Conservation (phyloP, 2,113 vertebrate genomes). For the Tragulus kanchil region DNA sequence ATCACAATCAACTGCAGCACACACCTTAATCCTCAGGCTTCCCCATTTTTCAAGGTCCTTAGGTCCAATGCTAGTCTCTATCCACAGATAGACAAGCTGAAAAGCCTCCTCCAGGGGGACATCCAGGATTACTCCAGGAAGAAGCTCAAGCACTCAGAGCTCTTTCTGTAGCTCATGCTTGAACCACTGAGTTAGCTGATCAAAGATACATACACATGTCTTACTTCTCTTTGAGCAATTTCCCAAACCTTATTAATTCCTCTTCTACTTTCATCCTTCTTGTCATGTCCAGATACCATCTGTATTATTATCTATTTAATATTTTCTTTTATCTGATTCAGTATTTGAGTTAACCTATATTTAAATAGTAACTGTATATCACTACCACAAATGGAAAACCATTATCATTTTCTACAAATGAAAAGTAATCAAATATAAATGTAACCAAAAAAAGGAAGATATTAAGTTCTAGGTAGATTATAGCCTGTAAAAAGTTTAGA, state of each 20-base stretch:
- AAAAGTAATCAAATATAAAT: constrained; percentile 17
- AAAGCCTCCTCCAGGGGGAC: background rate
- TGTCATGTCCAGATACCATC: background rate
- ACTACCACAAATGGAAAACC: background rate
- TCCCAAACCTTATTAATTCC: background rate
- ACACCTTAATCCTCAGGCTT: background rate
- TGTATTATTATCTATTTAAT: background rate
- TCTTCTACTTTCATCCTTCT: background rate
- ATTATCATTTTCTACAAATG: constrained; percentile 43
- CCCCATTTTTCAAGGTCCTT: background rate
- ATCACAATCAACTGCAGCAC: background rate
- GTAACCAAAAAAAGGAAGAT: background rate
- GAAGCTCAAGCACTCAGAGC: background rate
- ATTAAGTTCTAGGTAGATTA: constrained; percentile 7
- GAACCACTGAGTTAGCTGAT: background rate
- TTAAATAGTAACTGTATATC: background rate
- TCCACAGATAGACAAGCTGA: background rate
- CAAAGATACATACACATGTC: background rate
- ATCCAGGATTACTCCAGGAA: background rate
- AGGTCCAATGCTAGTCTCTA: background rate
- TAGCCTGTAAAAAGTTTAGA: background rate
- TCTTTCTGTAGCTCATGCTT: background rate
- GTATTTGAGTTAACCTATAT: background rate
- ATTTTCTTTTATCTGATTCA: background rate
- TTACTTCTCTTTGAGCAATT: background rate